Evolutionary conservation across 1,140 invertebrate genomes (phyloP), one percentile per base, ranked within the genome.

Genomic region (Cydia pomonella): DNA sequence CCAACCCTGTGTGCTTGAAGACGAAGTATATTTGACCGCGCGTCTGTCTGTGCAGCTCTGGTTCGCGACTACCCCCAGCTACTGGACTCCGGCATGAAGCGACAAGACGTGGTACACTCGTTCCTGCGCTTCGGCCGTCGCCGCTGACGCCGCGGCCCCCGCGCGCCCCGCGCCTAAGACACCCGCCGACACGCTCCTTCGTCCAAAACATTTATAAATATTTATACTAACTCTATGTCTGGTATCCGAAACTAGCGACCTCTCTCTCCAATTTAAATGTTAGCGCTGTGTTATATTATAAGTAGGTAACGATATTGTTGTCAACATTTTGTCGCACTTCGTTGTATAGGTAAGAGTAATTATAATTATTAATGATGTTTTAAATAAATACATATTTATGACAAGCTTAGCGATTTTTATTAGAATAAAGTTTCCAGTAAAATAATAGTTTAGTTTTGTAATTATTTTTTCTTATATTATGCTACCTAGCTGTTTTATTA

Each of bases 91-190:
- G 95, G 95, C 59, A 95, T 95, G 72, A 97, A 97, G 88, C 94
- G 96, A 73, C 96, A 97, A 87, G 96, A 97, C 87, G 95, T 97
- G 38, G 96, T 97, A 76, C 96, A 97, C 90, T 96, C 97, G 71
- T 97, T 97, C 90, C 94, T 97, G 66, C 95, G 96, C 83, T 97
- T 97, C 85, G 96, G 96, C 50, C 94, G 95, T 86, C 94, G 96
- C 84, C 92, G 93, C 91, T 93, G 92, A 92, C 85, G 76, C 66
- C 76, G 73, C 53, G 53, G 50, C 79, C 63, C 74, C 73, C 71
- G 50, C 81, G 72, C 71, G 73, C 50, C 74, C 59, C 73, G 62
- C 78, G 25, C 74, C 64, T 73, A 72, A 63, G 64, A 69, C n/a
- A 50, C 74, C 73, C 73, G 63, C 77, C 74, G 75, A 79, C 75